Evolutionary conservation across 2,113 vertebrate species (phyloP).

Genomic region (Platycercus adscitus): DNA sequence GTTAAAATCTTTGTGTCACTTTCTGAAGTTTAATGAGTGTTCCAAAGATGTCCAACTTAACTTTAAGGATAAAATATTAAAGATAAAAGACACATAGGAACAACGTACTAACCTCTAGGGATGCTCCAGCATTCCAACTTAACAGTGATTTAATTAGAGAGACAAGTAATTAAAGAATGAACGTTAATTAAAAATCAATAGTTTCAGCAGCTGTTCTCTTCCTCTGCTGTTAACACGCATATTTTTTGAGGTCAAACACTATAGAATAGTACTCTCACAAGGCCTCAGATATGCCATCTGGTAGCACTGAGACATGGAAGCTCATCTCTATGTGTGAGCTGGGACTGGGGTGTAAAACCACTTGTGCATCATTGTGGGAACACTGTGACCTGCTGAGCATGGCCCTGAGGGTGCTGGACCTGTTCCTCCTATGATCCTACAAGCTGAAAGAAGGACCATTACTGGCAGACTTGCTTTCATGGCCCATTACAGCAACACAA

Average conservation of each 20-base stretch:
- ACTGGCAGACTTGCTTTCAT: rapidly evolving
- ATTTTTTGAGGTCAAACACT: background rate
- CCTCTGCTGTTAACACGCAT: background rate
- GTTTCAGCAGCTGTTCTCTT: background rate
- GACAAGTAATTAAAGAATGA: background rate
- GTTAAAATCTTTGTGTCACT: background rate
- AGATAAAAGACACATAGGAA: background rate
- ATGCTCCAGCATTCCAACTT: background rate
- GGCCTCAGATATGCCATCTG: background rate
- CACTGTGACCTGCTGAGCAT: rapidly evolving
- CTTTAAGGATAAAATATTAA: background rate
- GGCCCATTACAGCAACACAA: rapidly evolving
- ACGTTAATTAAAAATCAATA: conserved; percentile 10
- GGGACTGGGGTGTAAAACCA: background rate
- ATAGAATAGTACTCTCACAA: rapidly evolving
- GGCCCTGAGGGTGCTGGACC: background rate
- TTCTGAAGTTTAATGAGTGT: background rate
- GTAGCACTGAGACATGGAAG: background rate
- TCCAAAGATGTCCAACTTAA: background rate
- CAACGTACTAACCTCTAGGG: background rate
- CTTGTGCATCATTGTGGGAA: rapidly evolving
- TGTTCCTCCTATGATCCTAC: background rate
- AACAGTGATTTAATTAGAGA: background rate
- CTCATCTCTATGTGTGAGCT: rapidly evolving
- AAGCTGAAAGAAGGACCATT: rapidly evolving